Percentiles rank a stretch among this genome's conserved stretches.
Evolutionary conservation across 2,113 vertebrate genomes (phyloP).

Genomic region (Typhlomys cinereus): DNA sequence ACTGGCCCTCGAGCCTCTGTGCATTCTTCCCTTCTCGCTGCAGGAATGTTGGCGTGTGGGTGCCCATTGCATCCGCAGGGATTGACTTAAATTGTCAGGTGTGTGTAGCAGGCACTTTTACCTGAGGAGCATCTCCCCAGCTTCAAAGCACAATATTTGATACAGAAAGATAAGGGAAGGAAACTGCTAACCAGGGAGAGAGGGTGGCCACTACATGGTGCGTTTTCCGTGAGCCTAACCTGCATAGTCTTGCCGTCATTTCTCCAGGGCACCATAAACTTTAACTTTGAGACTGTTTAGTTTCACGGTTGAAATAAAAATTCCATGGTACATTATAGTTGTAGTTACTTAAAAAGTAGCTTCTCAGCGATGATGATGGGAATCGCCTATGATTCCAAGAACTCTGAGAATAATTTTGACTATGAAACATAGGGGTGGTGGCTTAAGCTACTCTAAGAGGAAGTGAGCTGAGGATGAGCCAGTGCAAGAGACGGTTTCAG

Average conservation of each 20-base stretch:
- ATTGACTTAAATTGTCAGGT: no score
- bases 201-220: not conserved
- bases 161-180: not conserved
- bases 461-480: not conserved
- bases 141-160: not conserved
- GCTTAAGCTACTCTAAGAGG: not conserved
- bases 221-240: not conserved
- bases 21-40: no score
- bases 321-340: not conserved
- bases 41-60: no score
- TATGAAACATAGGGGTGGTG: not conserved
- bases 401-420: not conserved
- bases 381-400: not conserved
- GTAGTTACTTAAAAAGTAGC: not conserved
- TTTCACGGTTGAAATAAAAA: conserved; percentile 42
- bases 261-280: not conserved
- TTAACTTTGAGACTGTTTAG: conserved; percentile 8
- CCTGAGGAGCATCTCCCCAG: no score
- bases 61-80: no score
- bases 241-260: not conserved
- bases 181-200: not conserved
- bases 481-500: no score
- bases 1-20: no score
- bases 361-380: not conserved
- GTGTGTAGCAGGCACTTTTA: no score